Conservation (phyloP, 2,797 vertebrate genomes). For the Tapirus indicus region DNA sequence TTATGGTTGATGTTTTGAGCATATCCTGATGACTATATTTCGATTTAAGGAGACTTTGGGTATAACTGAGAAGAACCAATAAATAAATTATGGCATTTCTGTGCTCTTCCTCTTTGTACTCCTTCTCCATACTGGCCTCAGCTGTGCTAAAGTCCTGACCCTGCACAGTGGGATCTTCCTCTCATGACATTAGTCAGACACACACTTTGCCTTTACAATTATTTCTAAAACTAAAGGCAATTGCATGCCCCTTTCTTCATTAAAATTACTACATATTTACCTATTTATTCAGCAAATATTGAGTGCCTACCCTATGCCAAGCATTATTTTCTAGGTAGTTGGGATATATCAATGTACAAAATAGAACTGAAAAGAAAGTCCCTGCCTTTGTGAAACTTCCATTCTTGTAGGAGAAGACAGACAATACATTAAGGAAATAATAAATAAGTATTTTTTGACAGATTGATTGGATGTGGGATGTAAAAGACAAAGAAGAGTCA, state of each 20-base stretch:
- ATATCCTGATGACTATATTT: conserved; percentile 41
- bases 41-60: background rate
- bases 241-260: background rate
- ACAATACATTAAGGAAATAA: background rate
- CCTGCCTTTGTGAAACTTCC: background rate
- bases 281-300: conserved; percentile 4
- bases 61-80: background rate
- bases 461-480: background rate
- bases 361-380: background rate
- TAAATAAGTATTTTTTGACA: background rate
- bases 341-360: background rate
- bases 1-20: conserved; percentile 12
- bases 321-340: conserved; percentile 37
- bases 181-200: background rate
- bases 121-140: background rate
- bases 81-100: background rate
- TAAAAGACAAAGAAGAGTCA: background rate
- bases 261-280: background rate
- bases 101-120: background rate
- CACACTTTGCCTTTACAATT: background rate
- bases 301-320: background rate
- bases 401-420: background rate
- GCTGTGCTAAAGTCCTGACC: background rate
- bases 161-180: background rate
- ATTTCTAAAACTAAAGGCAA: conserved; percentile 11